Evolutionary conservation across 2,888 invertebrate genomes (phyloP), one percentile per base, ranked within the genome.

Genomic region (Trissolcus brochymenae): DNA sequence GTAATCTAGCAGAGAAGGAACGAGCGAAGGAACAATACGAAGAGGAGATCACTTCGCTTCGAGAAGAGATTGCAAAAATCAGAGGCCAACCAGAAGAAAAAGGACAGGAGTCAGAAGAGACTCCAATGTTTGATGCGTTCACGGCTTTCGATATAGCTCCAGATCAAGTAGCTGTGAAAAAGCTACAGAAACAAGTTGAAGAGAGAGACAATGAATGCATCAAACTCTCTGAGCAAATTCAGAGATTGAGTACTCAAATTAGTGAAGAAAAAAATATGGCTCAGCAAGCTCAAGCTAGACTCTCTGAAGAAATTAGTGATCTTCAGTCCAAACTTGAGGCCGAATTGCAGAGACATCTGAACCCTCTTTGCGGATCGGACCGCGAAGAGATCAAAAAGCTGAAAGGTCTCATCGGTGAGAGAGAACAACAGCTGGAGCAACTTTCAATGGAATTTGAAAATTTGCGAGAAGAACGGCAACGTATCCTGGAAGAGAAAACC

Each of bases 41-140:
- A 13, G 50, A 51, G 13, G 56, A 76, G 13, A 70, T 76, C 11
- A 6, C 4, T 2, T 46, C 41, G 0, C 54, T 75, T 9, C 68
- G 54, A 55, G 57, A 57, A 43, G 59, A 64, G 54, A 54, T 75
- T 19, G 17, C 0, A 17, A 35, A 29, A 9, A 14, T 68, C 19
- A 68, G 61, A 35, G 17, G 21, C 6, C 17, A 56, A 17, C 25
- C 25, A 11, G 35, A 17, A 13, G 35, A 57, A 21, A 57, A 57
- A 2, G 40, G 4, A n/a, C 56, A 62, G 11, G 55, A 74, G 14
- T 3, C 13, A 4, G 76, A 72, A 40, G 72, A 70, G 21, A 46
- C 62, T 53, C 84, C 85, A 2, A 81, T 86, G 35, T 87, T 86
- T 41, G 86, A 88, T 54, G 85, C 87, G 0, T 85, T 85, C 0